Evolutionary conservation across 2,797 vertebrate species (phyloP).

Genomic region (Galagoides demidoff): DNA sequence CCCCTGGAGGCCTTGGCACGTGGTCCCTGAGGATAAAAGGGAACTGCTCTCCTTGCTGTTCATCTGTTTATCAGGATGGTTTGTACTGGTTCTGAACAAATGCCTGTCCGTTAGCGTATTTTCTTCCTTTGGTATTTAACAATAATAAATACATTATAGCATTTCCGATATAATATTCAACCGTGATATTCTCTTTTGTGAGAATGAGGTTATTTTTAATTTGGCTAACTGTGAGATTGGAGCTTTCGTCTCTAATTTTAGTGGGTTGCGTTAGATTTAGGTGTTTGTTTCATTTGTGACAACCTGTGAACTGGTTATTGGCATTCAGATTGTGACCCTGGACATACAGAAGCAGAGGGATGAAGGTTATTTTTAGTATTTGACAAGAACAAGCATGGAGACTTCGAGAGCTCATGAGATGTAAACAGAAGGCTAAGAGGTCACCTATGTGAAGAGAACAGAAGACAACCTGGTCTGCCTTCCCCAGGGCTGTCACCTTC

Average conservation of each 20-base stretch:
- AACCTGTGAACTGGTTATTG: neutral
- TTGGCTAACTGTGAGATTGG: neutral
- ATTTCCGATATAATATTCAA: neutral
- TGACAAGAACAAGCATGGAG: slow-evolving; percentile 12
- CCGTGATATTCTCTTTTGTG: neutral
- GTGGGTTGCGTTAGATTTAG: neutral
- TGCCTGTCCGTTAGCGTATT: neutral
- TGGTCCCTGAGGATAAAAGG: neutral
- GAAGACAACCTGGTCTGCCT: neutral
- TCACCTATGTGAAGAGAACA: neutral
- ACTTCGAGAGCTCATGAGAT: neutral
- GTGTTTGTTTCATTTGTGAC: slow-evolving; percentile 40
- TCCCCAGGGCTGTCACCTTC: neutral
- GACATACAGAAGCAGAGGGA: neutral
- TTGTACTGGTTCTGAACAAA: neutral
- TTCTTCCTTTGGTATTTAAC: neutral
- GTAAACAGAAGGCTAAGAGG: slow-evolving; percentile 16
- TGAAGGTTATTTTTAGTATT: neutral
- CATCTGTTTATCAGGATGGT: neutral
- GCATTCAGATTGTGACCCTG: neutral
- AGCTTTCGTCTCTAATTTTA: neutral
- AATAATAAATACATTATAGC: neutral
- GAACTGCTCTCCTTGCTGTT: neutral
- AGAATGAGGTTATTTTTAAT: slow-evolving; percentile 13
- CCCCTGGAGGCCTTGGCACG: neutral